Percentiles rank a stretch among this genome's conserved stretches.
phyloP scores from a whole-genome alignment of 2,888 invertebrate genomes.

The Cosmia trapezina region DNA sequence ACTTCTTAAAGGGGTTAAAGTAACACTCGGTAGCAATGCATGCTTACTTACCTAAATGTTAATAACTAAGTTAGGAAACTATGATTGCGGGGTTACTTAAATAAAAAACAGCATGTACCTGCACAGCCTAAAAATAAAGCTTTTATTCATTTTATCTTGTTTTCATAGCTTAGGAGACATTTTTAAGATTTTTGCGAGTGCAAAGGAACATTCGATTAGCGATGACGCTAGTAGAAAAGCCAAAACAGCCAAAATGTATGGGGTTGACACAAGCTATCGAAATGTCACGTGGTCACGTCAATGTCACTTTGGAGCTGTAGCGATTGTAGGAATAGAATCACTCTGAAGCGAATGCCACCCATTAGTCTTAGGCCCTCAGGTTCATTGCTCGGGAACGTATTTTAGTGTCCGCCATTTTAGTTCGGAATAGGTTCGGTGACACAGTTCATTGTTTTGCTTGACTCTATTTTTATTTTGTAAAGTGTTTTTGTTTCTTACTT shows the following conservation, averaged over 20 bases:
- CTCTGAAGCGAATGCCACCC: too few relatives aligned
- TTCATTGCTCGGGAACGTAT: background rate
- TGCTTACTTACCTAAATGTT: too few relatives aligned
- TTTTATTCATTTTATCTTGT: slow-evolving; percentile 1
- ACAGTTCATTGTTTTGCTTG: background rate
- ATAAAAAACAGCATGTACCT: too few relatives aligned
- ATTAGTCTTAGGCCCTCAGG: background rate
- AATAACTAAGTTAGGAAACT: background rate
- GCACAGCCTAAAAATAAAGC: background rate
- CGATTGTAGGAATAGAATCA: too few relatives aligned
- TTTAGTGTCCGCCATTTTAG: background rate
- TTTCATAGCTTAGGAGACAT: background rate
- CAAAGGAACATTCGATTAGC: too few relatives aligned
- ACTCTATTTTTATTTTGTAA: background rate
- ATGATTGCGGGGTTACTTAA: background rate
- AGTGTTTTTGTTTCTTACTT: background rate
- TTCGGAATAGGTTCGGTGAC: background rate
- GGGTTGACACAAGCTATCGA: too few relatives aligned
- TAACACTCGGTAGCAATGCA: background rate
- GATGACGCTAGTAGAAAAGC: too few relatives aligned
- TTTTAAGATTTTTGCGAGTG: too few relatives aligned
- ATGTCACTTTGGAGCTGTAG: too few relatives aligned
- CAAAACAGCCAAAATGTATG: too few relatives aligned
- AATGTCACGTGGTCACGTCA: too few relatives aligned
- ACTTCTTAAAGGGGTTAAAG: too few relatives aligned